Conservation (phyloP, 2,113 vertebrate genomes). For the Cebus imitator region DNA sequence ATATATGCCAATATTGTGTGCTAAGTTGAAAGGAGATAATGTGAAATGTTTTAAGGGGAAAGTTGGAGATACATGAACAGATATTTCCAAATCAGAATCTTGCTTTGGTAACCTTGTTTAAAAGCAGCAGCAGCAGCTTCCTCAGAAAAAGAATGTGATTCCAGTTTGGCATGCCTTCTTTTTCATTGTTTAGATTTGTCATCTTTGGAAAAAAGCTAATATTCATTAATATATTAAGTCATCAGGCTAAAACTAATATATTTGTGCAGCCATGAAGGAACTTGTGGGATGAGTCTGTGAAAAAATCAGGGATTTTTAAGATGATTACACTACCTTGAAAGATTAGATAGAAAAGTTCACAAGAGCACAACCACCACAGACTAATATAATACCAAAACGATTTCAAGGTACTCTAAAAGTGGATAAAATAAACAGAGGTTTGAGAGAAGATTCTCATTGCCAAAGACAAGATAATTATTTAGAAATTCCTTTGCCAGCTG, state of each 20-base stretch:
- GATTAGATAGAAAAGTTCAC: neutral
- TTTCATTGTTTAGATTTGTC: neutral
- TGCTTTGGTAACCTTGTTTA: neutral
- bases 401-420: neutral
- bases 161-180: neutral
- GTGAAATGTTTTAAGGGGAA: neutral
- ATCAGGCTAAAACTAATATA: neutral
- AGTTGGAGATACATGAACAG: neutral
- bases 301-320: neutral
- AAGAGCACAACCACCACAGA: neutral
- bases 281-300: neutral
- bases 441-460: neutral
- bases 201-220: neutral
- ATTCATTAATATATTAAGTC: neutral
- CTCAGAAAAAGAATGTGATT: neutral
- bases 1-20: neutral
- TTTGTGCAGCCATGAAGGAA: neutral
- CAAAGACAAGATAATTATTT: neutral
- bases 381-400: neutral
- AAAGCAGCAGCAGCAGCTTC: neutral
- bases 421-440: conserved; percentile 4
- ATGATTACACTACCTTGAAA: conserved; percentile 9
- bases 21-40: neutral
- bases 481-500: conserved; percentile 39
- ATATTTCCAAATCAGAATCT: neutral